These are phyloP conservation scores for Lacerta agilis DNA, from an alignment of 2,797 vertebrate species.

Conservation along the genomic window DNA sequence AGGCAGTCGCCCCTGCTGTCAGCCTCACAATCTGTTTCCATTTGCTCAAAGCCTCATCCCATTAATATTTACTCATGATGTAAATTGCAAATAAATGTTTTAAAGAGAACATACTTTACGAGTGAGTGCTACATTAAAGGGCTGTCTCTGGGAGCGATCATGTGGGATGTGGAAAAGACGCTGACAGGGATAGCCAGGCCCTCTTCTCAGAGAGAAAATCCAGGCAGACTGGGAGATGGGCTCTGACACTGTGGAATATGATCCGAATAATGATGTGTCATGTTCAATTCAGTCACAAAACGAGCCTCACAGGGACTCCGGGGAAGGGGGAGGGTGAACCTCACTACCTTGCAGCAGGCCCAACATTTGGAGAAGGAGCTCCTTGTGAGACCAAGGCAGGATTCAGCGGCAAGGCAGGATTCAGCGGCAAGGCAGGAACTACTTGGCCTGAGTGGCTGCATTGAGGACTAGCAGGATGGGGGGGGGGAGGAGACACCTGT, in stretches of 20 bases:
- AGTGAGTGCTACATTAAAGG: constrained; percentile 41
- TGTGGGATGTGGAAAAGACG: background rate
- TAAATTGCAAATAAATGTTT: constrained; percentile 51
- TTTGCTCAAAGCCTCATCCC: constrained; percentile 25
- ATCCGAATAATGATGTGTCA: constrained; percentile 66
- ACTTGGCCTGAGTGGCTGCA: background rate
- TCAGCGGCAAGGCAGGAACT: background rate
- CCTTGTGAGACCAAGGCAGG: constrained; percentile 58
- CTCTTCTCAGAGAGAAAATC: constrained; percentile 57
- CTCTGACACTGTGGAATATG: constrained; percentile 62
- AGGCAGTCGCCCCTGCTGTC: no score
- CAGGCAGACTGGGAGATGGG: constrained; percentile 53
- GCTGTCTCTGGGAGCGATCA: constrained; percentile 22
- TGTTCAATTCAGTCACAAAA: constrained; percentile 73
- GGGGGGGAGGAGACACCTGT: no score
- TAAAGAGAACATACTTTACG: constrained; percentile 42
- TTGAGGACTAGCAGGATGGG: background rate
- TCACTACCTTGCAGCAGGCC: constrained; percentile 62
- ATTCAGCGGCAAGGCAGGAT: constrained; percentile 31
- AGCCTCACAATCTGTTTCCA: background rate
- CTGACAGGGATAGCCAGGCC: constrained; percentile 33
- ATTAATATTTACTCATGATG: constrained; percentile 49
- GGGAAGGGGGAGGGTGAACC: constrained; percentile 49
- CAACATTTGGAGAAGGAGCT: constrained; percentile 62
- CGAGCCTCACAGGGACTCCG: constrained; percentile 54